Base-by-base conservation (phyloP, 2,113 vertebrate species). In the Orycteropus afer region DNA sequence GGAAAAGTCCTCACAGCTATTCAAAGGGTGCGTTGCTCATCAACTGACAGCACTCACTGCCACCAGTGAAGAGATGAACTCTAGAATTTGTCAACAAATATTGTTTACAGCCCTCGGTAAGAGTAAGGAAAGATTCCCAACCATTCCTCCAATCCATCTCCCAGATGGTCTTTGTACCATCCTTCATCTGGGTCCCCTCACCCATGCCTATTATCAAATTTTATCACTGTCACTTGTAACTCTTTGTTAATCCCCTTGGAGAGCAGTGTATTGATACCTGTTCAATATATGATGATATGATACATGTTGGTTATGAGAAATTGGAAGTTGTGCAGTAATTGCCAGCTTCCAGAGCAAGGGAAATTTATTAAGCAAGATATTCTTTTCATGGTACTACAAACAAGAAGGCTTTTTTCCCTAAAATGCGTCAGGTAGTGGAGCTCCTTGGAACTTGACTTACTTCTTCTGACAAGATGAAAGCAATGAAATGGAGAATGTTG, bases 271-370 rank as follows among this genome's bases (percentile, higher is more conserved):
- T 49, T 94, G 83, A 76, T 77, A 89, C 40, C 34, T 82, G 53
- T 85, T 93, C 76, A 57, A 11, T 74, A 67, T 73, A 20, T 74
- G n/a, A n/a, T 25, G 42, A 34, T 61, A 37, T 17, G n/a, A 73
- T 73, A 13, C 27, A 59, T 80, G 34, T 80, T 74, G 79, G 5
- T 84, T 93, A 79, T 83, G 57, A 91, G n/a, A 89, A 93, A 91
- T 84, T 18, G 40, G 18, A 13, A 0, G 69, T 96, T 96, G 57
- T 32, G 45, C 90, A 29, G 96, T 34, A 92, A 97, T 63, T 89
- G 10, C 76, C 61, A 80, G 51, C n/a, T 79, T 93, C 34, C 45
- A 27, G n/a, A 59, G 25, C 57, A 95, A 79, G 22, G 74, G 18
- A 91, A 25, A 53, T 5, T 57, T 83, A 65, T 76, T 89, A 89